Evolutionary conservation across 2,888 invertebrate species (phyloP), one percentile per base, ranked within the genome.

Genomic region (Eustalomyia histrio): DNA sequence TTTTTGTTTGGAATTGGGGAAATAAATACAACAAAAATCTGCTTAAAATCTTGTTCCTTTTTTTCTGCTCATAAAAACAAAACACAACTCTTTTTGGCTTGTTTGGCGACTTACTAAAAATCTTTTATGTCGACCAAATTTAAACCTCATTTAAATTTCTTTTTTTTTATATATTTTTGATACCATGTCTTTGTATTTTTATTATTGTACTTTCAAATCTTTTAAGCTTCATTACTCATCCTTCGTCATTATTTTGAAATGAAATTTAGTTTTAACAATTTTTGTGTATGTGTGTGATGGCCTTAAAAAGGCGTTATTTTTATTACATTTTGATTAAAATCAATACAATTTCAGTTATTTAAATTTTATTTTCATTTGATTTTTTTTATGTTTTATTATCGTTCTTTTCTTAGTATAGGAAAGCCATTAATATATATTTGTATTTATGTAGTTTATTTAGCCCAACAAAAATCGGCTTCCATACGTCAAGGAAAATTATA

Each of bases 381-480:
- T 33, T 68, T 35, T 67, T 43, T 53, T 60, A n/a, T n/a, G n/a
- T n/a, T n/a, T n/a, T n/a, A n/a, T n/a, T n/a, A n/a, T n/a, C n/a
- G n/a, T n/a, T n/a, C n/a, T n/a, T n/a, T 47, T 47, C 43, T 47
- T 47, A 7, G 43, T n/a, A 47, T 4, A n/a, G n/a, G 2, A 47
- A 47, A 55, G 24, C 24, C 55, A 55, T 55, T 55, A 55, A 24
- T 55, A 24, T 14, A 7, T 3, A 12, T 21, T 10, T 21, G n/a
- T 29, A 16, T 29, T 29, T 52, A 50, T n/a, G 8, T 16, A 24
- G 4, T 63, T 35, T 69, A 63, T 47, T 78, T 61, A 43, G 61
- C 18, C 50, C 39, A 69, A 78, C 69, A 64, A 79, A n/a, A 81
- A 81, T 60, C 81, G 81, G 81, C 74, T 81, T 78, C 60, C 65